Conservation (phyloP, 2,888 invertebrate species). For the Phengaris alcon region DNA sequence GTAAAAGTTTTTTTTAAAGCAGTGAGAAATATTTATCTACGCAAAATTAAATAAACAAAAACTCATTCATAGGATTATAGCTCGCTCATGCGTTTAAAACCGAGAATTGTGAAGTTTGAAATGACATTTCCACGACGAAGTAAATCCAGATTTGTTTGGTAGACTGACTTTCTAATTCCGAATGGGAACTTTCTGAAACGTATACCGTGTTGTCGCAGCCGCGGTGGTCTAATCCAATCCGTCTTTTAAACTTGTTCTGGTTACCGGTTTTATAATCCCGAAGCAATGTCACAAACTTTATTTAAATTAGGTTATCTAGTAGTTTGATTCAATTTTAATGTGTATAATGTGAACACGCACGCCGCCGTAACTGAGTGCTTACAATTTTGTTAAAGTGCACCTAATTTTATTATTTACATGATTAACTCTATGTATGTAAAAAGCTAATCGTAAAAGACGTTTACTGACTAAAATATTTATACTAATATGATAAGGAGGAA, state of each 20-base stretch:
- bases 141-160: constrained; percentile 72
- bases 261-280: constrained; percentile 60
- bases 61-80: constrained; percentile 38
- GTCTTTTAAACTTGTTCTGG: constrained; percentile 66
- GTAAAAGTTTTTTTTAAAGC: too few species aligned
- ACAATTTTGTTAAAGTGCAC: neutral
- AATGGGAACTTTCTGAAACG: constrained; percentile 74
- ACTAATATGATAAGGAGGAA: too few species aligned
- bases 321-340: constrained; percentile 3
- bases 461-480: too few species aligned
- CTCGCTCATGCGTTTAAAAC: constrained; percentile 41
- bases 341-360: neutral
- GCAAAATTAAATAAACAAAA: constrained; percentile 29
- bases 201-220: constrained; percentile 74
- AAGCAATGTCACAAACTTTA: constrained; percentile 63
- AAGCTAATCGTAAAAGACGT: too few species aligned
- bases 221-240: constrained; percentile 73
- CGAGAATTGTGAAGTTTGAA: constrained; percentile 54
- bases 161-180: constrained; percentile 76
- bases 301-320: constrained; percentile 58
- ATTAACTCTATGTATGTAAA: too few species aligned
- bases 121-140: constrained; percentile 67
- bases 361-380: neutral
- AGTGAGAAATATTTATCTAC: neutral
- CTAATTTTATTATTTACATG: too few species aligned